Evolutionary conservation across 2,797 vertebrate genomes (phyloP), one percentile per base, ranked within the genome.

Genomic region (Orestias chungarensis): DNA sequence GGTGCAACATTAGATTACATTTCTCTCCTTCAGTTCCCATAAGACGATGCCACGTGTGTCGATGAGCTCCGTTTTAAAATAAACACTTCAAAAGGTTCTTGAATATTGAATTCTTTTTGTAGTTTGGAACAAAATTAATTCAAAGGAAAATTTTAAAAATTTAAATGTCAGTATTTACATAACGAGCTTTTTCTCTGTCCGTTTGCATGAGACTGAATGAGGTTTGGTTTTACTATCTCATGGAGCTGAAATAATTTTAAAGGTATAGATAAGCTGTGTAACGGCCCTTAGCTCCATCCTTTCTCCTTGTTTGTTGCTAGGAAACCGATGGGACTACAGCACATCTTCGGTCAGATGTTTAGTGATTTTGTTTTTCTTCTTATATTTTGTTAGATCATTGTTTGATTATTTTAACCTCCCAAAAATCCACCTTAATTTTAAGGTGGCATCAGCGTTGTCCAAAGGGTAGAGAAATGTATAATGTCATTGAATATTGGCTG

Each of bases 281-380:
- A 80, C 68, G 65, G 50, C 46, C 25, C 64, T 38, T 27, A 29
- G 68, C 68, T 70, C 68, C 59, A 35, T 25, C 66, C 43, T 67
- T 64, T 62, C 54, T 70, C 61, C 23, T 43, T 75, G 46, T 47
- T 73, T 79, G 83, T 86, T 89, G 79, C 85, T 87, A 86, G 82
- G 83, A 78, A 86, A 88, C 83, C 11, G 57, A 54, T 81, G 64
- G 71, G 80, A 70, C 71, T 86, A 64, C 55, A 29, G 52, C 49
- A 79, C 73, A 43, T 73, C 62, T 85, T 69, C 27, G 20, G 59
- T 57, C 43, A 71, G 71, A 61, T 86, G 69, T 80, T 74, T 71
- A n/a, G 55, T 4, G 38, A 49, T 55, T 31, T 18, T 25, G 50
- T 54, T 23, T 31, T 35, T 18, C 14, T n/a, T 61, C 1, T 23